These are phyloP conservation scores for Calyptomena viridis DNA, from an alignment of 2,113 vertebrate species.

Conservation along the genomic window DNA sequence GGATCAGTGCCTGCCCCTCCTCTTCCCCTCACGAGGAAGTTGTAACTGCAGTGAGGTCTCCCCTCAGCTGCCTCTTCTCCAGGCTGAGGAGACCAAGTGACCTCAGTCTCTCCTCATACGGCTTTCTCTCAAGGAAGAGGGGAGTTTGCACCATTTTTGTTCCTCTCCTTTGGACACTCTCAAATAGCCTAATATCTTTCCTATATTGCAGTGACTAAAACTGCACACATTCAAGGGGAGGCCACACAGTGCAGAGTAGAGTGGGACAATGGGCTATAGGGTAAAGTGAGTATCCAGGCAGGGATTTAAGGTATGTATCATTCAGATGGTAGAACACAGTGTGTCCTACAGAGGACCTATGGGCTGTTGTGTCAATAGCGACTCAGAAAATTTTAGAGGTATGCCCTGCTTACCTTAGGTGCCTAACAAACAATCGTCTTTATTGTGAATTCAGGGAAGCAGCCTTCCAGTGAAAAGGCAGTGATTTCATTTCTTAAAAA, in stretches of 20 bases:
- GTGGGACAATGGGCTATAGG: neutral
- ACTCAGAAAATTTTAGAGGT: slow-evolving; percentile 48
- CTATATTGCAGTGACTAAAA: neutral
- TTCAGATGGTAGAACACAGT: slow-evolving; percentile 11
- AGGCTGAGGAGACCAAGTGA: neutral
- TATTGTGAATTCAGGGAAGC: slow-evolving; percentile 15
- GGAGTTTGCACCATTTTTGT: neutral
- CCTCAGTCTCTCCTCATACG: neutral
- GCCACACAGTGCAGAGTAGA: neutral
- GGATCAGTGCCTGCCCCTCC: neutral
- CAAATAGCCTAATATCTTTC: neutral
- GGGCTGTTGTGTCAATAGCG: slow-evolving; percentile 26
- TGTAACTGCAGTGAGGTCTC: neutral
- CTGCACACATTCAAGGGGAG: neutral
- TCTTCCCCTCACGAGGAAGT: neutral
- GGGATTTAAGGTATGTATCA: slow-evolving; percentile 30
- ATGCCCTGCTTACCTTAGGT: neutral
- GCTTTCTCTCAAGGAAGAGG: neutral
- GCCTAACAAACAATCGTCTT: neutral
- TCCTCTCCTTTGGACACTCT: neutral
- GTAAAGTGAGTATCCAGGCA: slow-evolving; percentile 17
- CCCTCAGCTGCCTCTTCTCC: neutral
- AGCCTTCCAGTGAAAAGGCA: neutral
- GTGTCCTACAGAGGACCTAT: neutral
- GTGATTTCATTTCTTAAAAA: neutral